A percentile compares a stretch with the other conserved stretches of the same genome.
phyloP scores from a whole-genome alignment of 2,113 vertebrate species.

The Hippolais icterina region DNA sequence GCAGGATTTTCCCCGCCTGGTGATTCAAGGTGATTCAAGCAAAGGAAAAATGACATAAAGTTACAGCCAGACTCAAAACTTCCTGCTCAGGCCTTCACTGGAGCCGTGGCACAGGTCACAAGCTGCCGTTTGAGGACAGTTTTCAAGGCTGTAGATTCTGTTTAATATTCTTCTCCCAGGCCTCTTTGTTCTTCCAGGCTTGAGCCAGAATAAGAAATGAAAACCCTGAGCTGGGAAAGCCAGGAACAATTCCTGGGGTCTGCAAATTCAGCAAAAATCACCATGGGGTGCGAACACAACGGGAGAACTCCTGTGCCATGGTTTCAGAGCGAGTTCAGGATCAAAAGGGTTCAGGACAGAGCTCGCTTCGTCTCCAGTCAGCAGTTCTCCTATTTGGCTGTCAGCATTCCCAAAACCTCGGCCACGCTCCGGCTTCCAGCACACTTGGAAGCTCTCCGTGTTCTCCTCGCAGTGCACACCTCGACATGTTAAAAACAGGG shows the following conservation, averaged over 20 bases:
- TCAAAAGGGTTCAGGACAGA: not conserved
- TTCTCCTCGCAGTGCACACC: not conserved
- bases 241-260: not conserved
- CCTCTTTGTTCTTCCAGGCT: not conserved
- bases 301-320: not conserved
- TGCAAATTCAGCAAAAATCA: not conserved
- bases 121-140: not conserved
- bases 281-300: not conserved
- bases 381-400: not conserved
- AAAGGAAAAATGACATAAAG: not conserved
- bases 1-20: not conserved
- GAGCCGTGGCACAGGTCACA: not conserved
- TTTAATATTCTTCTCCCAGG: slow-evolving; percentile 19
- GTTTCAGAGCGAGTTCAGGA: not conserved
- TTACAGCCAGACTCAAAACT: not conserved
- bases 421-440: not conserved
- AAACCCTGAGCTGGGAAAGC: not conserved
- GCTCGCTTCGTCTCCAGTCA: not conserved
- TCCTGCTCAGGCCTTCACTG: not conserved
- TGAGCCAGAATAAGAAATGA: not conserved
- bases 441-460: not conserved
- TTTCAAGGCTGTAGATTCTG: not conserved
- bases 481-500: no score
- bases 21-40: not conserved
- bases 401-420: not conserved